Percentiles rank a stretch among this genome's conserved stretches.
Evolutionary conservation across 2,797 vertebrate species (phyloP).

Genomic region (Enteromius treurensis): DNA sequence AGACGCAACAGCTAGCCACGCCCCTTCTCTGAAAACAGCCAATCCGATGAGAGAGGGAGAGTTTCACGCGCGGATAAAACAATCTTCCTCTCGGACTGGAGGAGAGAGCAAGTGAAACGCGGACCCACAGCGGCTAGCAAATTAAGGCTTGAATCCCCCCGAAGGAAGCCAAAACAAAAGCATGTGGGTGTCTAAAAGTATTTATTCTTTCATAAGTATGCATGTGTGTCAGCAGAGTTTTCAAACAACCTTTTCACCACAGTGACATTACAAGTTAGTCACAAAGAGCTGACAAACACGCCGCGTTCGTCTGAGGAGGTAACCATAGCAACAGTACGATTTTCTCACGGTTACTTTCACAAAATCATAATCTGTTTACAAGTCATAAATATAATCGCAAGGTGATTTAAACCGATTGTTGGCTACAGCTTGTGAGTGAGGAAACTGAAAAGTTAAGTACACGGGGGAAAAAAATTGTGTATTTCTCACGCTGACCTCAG

Average conservation of each 20-base stretch:
- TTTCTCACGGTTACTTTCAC: background rate
- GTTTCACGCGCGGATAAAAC: constrained; percentile 33
- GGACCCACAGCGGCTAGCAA: background rate
- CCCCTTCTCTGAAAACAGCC: constrained; percentile 25
- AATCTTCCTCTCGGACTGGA: background rate
- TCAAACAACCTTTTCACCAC: background rate
- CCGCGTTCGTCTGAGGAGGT: background rate
- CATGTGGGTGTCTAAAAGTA: constrained; percentile 19
- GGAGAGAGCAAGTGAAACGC: background rate
- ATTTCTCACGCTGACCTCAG: background rate
- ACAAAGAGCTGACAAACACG: background rate
- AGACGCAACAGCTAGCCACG: constrained; percentile 48
- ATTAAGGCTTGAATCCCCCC: background rate
- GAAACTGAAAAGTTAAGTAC: background rate
- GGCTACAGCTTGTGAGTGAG: too few species aligned
- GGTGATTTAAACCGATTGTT: background rate
- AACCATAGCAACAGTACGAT: background rate
- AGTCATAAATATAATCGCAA: background rate
- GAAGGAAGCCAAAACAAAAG: constrained; percentile 21
- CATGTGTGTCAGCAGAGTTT: background rate
- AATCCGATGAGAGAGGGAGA: constrained; percentile 39
- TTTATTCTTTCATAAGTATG: background rate
- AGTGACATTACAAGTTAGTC: background rate
- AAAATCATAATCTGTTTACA: background rate
- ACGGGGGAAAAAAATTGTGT: too few species aligned